phyloP scores from a whole-genome alignment of 2,888 invertebrate species.

The Xylota segnis region DNA sequence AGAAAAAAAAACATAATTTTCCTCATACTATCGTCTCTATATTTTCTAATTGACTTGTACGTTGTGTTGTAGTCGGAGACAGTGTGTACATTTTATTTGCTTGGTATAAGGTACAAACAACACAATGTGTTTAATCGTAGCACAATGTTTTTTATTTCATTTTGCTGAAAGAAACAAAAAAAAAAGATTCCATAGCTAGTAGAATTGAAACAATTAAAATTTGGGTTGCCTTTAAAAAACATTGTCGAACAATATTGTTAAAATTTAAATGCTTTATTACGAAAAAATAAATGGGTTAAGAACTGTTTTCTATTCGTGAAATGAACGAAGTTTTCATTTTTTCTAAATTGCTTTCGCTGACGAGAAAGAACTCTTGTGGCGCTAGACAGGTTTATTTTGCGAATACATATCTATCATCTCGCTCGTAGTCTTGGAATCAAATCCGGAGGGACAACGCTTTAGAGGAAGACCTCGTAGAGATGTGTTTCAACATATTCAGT shows the following conservation, averaged over 20 bases:
- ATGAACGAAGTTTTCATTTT: slow-evolving; percentile 1
- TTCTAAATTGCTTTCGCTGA: background rate
- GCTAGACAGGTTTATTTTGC: too few relatives aligned
- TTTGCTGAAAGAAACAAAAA: slow-evolving; percentile 9
- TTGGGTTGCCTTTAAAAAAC: slow-evolving; percentile 65
- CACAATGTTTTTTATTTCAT: slow-evolving; percentile 39
- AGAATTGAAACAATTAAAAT: slow-evolving; percentile 44
- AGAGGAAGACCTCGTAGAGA: too few relatives aligned
- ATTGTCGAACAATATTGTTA: slow-evolving; percentile 62
- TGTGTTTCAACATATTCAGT: too few relatives aligned
- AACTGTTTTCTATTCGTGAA: slow-evolving; percentile 38
- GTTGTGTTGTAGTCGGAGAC: slow-evolving; percentile 44
- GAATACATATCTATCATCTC: too few relatives aligned
- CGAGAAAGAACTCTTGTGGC: too few relatives aligned
- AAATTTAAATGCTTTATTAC: slow-evolving; percentile 65
- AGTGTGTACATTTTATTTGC: slow-evolving; percentile 21
- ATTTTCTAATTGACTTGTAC: slow-evolving; percentile 40
- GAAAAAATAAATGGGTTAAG: slow-evolving; percentile 48
- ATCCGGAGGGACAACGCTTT: too few relatives aligned
- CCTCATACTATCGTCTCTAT: slow-evolving; percentile 34
- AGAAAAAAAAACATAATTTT: slow-evolving; percentile 7
- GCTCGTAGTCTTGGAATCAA: too few relatives aligned
- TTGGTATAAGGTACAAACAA: slow-evolving; percentile 33
- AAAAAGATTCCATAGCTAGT: slow-evolving; percentile 59
- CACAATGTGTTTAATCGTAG: slow-evolving; percentile 27